Percentiles rank a stretch among this genome's conserved stretches.
These are phyloP conservation scores for Euplagia quadripunctaria DNA, from an alignment of 2,888 invertebrate species.

Conservation along the genomic window DNA sequence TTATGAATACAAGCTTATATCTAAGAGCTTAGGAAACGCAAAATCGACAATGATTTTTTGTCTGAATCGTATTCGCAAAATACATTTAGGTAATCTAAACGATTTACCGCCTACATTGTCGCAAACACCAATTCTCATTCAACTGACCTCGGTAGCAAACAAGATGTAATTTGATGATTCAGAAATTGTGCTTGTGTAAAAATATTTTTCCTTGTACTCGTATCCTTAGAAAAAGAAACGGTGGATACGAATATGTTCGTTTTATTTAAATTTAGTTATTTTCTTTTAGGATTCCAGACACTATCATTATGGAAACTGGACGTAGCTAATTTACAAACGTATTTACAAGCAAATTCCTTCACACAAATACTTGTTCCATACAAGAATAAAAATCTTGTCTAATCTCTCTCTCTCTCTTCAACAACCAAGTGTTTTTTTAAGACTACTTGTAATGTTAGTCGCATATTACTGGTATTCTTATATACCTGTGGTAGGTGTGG, in stretches of 20 bases:
- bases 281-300: neutral
- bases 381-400: neutral
- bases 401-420: neutral
- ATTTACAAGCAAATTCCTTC: too few relatives aligned
- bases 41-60: neutral
- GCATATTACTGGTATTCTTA: too few relatives aligned
- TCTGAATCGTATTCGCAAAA: neutral
- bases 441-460: too few relatives aligned
- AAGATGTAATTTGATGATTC: constrained; percentile 13
- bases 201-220: neutral
- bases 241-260: neutral
- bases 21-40: neutral
- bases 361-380: neutral
- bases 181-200: neutral
- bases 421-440: too few relatives aligned
- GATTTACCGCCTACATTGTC: constrained; percentile 6
- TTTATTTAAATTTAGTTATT: neutral
- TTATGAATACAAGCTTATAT: neutral
- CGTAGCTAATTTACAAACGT: neutral
- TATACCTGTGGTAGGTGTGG: neutral
- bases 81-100: constrained; percentile 5
- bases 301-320: neutral
- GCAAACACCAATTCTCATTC: constrained; percentile 14
- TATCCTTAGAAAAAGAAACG: neutral
- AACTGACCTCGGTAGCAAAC: constrained; percentile 12